Evolutionary conservation across 2,888 invertebrate species (phyloP).

Genomic region (Ctena decussata): DNA sequence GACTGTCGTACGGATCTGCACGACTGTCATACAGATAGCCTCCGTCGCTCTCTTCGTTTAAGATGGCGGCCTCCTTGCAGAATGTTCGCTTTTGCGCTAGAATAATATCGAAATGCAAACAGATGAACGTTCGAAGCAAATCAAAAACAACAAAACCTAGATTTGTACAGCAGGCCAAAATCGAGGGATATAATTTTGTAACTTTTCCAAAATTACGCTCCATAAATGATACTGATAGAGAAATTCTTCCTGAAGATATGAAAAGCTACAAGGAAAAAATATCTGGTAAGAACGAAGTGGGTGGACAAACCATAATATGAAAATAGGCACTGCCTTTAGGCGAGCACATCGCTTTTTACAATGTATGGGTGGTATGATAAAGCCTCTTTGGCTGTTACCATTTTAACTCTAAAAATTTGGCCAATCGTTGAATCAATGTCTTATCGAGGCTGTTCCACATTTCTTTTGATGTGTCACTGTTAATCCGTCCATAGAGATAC

Average conservation of each 20-base stretch:
- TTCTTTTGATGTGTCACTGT: too few relatives aligned
- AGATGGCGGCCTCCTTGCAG: conserved; percentile 49
- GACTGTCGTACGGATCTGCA: too few relatives aligned
- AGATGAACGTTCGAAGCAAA: neutral
- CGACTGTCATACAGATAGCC: too few relatives aligned
- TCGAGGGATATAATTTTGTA: neutral
- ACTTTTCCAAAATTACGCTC: neutral
- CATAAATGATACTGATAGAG: neutral
- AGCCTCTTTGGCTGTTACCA: too few relatives aligned
- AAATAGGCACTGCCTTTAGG: too few relatives aligned
- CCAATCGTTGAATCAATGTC: too few relatives aligned
- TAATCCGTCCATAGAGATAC: too few relatives aligned
- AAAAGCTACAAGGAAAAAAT: neutral
- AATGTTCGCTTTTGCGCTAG: conserved; percentile 3
- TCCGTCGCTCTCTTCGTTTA: neutral
- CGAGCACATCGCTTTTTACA: too few relatives aligned
- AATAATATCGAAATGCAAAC: neutral
- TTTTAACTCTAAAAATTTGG: too few relatives aligned
- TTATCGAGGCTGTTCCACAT: too few relatives aligned
- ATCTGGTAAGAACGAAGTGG: neutral
- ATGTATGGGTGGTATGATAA: too few relatives aligned
- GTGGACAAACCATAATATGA: too few relatives aligned
- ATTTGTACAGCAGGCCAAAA: neutral
- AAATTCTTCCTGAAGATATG: neutral
- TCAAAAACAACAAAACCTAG: neutral